phyloP scores from a whole-genome alignment of 1,140 invertebrate genomes.

The Halictus rubicundus region DNA sequence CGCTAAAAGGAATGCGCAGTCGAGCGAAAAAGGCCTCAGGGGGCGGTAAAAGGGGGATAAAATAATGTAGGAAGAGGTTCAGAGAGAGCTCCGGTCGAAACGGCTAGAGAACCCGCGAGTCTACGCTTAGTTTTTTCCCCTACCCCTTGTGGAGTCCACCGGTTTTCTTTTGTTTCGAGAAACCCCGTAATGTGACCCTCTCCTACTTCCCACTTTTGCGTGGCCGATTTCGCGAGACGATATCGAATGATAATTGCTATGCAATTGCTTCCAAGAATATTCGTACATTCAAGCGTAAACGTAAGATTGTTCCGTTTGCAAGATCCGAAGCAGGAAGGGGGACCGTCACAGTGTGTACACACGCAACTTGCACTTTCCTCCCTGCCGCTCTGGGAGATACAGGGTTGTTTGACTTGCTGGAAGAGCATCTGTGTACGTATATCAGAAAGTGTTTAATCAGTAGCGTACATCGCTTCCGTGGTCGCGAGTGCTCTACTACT shows the following conservation, averaged over 20 bases:
- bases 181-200: too few species aligned
- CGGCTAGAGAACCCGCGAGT: slow-evolving; percentile 36
- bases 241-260: too few species aligned
- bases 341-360: too few species aligned
- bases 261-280: too few species aligned
- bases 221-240: too few species aligned
- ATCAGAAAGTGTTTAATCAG: slow-evolving; percentile 31
- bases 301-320: too few species aligned
- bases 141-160: neutral
- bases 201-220: too few species aligned
- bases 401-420: slow-evolving; percentile 17
- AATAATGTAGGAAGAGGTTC: slow-evolving; percentile 72
- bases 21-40: slow-evolving; percentile 71
- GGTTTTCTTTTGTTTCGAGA: too few species aligned
- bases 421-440: slow-evolving; percentile 11
- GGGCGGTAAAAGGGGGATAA: slow-evolving; percentile 51
- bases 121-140: neutral
- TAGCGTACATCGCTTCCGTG: slow-evolving; percentile 16
- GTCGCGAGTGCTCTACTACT: slow-evolving; percentile 2
- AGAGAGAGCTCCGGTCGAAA: slow-evolving; percentile 63
- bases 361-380: neutral
- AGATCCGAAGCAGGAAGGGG: too few species aligned
- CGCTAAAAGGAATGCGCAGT: slow-evolving; percentile 79
- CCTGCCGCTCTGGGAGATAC: slow-evolving; percentile 10
- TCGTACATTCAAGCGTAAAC: too few species aligned